Evolutionary conservation across 2,888 invertebrate species (phyloP).

Genomic region (Drosophila falleni): DNA sequence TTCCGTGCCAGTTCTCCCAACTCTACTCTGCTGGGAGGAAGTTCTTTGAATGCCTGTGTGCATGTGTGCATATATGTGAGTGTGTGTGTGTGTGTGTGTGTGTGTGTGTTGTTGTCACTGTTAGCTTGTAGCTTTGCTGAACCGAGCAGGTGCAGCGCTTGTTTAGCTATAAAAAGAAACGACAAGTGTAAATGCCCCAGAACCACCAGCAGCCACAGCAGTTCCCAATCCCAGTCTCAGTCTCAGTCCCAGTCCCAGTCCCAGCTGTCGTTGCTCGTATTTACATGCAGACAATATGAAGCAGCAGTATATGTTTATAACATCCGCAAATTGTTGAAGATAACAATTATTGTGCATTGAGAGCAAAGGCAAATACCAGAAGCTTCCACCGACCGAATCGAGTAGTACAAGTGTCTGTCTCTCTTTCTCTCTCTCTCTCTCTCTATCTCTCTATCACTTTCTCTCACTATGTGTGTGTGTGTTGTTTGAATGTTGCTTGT

Average conservation of each 20-base stretch:
- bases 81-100: constrained; percentile 1
- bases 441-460: neutral
- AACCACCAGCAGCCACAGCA: constrained; percentile 11
- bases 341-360: constrained; percentile 80
- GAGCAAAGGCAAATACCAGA: constrained; percentile 65
- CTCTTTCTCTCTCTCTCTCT: neutral
- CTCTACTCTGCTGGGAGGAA: constrained; percentile 61
- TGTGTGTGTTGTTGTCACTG: constrained; percentile 19
- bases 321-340: constrained; percentile 81
- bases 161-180: constrained; percentile 73
- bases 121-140: constrained; percentile 38
- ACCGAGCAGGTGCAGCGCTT: constrained; percentile 66
- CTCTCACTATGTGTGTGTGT: no score
- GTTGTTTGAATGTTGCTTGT: constrained; percentile 39
- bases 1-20: constrained; percentile 74
- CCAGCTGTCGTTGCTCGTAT: constrained; percentile 64
- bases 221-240: neutral
- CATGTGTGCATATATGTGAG: no score
- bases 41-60: constrained; percentile 47
- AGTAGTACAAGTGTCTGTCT: constrained; percentile 14
- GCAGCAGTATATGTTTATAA: constrained; percentile 79
- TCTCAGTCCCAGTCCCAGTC: constrained; percentile 34
- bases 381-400: constrained; percentile 42
- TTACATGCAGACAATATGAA: constrained; percentile 79
- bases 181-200: constrained; percentile 65